Evolutionary conservation across 2,113 vertebrate species (phyloP).

Genomic region (Galemys pyrenaicus): DNA sequence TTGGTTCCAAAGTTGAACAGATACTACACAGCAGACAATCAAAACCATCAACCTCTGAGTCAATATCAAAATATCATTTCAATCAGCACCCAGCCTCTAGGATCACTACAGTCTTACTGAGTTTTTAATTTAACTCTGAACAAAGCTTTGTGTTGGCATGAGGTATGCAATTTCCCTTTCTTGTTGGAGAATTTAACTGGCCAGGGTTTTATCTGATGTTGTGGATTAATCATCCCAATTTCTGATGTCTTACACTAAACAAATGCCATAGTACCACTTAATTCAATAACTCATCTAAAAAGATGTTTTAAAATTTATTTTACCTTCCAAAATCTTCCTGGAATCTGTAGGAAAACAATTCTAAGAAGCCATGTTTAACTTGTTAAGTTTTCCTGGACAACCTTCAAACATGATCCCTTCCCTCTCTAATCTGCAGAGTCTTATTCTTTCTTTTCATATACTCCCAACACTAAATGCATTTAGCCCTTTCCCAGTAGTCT

Average conservation of each 20-base stretch:
- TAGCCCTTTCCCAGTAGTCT: neutral
- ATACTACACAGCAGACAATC: neutral
- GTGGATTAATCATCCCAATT: conserved; percentile 36
- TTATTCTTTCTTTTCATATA: neutral
- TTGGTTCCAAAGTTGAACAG: neutral
- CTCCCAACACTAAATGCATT: neutral
- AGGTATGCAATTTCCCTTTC: neutral
- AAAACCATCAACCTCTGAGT: neutral
- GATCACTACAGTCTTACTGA: neutral
- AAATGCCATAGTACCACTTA: conserved; percentile 31
- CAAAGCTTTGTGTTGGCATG: neutral
- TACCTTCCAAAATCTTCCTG: conserved; percentile 30
- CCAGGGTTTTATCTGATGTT: conserved; percentile 27
- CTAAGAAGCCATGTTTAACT: neutral
- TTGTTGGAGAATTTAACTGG: conserved; percentile 16
- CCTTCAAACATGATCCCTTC: neutral
- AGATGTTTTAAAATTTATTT: conserved; percentile 37
- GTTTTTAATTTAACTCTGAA: conserved; percentile 1
- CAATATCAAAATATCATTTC: neutral
- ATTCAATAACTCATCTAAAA: conserved; percentile 54
- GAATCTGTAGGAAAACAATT: neutral
- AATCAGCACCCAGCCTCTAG: neutral
- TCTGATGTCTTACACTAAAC: conserved; percentile 1
- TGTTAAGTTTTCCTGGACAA: neutral
- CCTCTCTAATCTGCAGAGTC: neutral